Evolutionary conservation across 2,113 vertebrate species (phyloP).

Genomic region (Burhinus oedicnemus): DNA sequence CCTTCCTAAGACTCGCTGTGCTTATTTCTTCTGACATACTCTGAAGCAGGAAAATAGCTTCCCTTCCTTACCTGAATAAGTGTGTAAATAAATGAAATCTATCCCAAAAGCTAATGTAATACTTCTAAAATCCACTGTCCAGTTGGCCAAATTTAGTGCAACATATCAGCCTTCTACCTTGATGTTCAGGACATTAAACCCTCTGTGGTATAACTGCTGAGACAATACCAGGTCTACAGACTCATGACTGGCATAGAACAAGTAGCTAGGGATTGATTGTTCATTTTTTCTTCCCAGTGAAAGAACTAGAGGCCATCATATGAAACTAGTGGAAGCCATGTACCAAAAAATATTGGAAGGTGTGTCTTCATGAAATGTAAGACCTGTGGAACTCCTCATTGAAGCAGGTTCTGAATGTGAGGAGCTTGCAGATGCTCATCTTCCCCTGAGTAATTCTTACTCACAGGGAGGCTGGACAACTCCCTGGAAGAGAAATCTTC

Average conservation of each 20-base stretch:
- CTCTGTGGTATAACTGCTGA: not conserved
- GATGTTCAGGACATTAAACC: not conserved
- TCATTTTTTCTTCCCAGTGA: not conserved
- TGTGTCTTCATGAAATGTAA: not conserved
- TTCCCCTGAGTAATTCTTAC: not conserved
- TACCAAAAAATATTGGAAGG: not conserved
- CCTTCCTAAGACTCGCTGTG: constrained; percentile 29
- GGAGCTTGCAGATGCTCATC: not conserved
- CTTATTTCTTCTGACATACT: constrained; percentile 22
- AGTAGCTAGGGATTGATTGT: not conserved
- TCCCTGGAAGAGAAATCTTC: not conserved
- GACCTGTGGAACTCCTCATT: not conserved
- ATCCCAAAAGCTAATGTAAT: not conserved
- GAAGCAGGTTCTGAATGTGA: not conserved
- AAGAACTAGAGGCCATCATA: not conserved
- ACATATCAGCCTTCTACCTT: not conserved
- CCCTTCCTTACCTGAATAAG: not conserved
- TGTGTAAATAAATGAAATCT: not conserved
- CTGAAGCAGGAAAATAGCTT: constrained; percentile 41
- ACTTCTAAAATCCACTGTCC: not conserved
- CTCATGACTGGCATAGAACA: not conserved
- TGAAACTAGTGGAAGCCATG: not conserved
- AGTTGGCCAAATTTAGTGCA: not conserved
- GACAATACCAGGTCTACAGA: not conserved
- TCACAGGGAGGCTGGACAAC: not conserved